Evolutionary conservation across 2,797 vertebrate species (phyloP).

Genomic region (Peromyscus nudipes): DNA sequence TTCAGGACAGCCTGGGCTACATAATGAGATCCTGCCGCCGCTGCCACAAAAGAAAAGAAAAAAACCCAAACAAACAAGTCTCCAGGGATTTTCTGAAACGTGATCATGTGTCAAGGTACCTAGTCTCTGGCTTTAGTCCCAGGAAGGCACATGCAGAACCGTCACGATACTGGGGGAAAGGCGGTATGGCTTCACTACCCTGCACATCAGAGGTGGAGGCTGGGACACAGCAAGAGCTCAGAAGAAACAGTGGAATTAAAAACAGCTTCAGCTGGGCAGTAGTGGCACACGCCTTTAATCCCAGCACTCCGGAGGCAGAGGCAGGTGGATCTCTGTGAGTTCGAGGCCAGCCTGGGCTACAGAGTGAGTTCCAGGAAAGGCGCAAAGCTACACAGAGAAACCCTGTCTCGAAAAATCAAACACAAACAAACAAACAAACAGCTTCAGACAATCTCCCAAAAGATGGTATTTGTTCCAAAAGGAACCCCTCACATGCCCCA

Average conservation of each 20-base stretch:
- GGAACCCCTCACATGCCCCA: not conserved
- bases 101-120: not conserved
- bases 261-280: not conserved
- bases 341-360: too few relatives aligned
- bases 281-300: too few relatives aligned
- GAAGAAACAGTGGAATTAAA: not conserved
- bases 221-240: not conserved
- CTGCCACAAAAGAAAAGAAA: not conserved
- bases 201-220: not conserved
- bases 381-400: too few relatives aligned
- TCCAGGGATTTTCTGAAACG: not conserved
- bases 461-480: not conserved
- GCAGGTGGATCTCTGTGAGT: too few relatives aligned
- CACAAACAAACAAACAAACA: not conserved
- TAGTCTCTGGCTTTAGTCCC: not conserved
- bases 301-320: too few relatives aligned
- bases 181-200: not conserved
- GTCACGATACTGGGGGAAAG: not conserved
- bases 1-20: not conserved
- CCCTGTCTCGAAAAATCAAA: too few relatives aligned
- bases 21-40: not conserved
- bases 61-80: not conserved
- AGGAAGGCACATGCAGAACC: not conserved
- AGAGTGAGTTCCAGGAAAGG: too few relatives aligned
- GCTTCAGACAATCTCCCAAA: conserved; percentile 3